Base-by-base conservation (phyloP, 2,888 invertebrate species). In the Acronicta leporina region DNA sequence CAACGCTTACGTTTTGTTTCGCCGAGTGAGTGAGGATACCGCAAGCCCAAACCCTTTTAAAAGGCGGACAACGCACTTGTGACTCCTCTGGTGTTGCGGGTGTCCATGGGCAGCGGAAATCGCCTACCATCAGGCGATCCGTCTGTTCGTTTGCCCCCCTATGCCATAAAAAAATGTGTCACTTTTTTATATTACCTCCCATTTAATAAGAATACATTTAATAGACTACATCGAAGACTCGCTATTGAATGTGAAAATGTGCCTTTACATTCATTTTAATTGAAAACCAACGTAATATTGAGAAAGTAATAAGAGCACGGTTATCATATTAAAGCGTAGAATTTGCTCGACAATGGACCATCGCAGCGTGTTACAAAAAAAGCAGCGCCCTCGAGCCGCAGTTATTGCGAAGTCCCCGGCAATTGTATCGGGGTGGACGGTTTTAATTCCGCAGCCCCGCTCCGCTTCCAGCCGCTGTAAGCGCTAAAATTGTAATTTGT, bases 351-450 rank as follows among this genome's bases (percentile, higher is more conserved):
- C 66, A 69, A 71, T 62, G 53, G 53, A 53, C 71, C 57, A 41
- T 69, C 50, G 41, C 41, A 41, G 27, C 52, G 43, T 15, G 42
- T 41, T 52, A 58, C 54, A 71, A 67, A 62, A 70, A 55, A 53
- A 35, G 44, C n/a, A 54, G 25, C 55, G 15, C 13, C 27, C 42
- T 42, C 35, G 13, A 5, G 38, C 62, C 63, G 42, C 68, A 55
- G 63, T 58, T 67, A 73, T 57, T 65, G 69, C 69, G 43, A 55
- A 57, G 20, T 47, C 41, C 52, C 44, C 56, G 27, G 55, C 69
- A 65, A 68, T 76, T 68, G 60, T 74, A 77, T 66, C 54, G 65
- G 46, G 68, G 71, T 61, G 59, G 68, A 66, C 74, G 58, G 68
- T 64, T 77, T 74, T 77, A 77, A 77, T 76, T 67, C 63, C 77